Evolutionary conservation across 2,113 vertebrate species (phyloP).

Genomic region (Amblyornis subalaris): DNA sequence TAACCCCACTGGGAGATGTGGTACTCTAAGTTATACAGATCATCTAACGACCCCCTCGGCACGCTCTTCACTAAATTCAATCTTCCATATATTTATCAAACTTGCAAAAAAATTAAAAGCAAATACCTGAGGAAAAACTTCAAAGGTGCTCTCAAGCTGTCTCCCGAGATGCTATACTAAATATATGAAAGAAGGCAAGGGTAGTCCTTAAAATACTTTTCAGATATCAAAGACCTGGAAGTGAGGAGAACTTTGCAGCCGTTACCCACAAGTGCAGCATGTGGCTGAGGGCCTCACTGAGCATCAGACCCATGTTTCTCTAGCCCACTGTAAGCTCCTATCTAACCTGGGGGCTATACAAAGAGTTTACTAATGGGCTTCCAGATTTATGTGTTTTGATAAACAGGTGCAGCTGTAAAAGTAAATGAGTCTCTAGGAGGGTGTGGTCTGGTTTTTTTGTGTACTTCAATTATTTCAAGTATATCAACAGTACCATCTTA

Average conservation of each 20-base stretch:
- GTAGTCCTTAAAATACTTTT: not conserved
- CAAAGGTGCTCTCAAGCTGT: not conserved
- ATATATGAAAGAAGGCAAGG: not conserved
- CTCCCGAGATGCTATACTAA: not conserved
- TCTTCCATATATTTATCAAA: not conserved
- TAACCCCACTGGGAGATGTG: not conserved
- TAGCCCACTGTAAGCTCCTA: not conserved
- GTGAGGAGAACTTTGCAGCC: not conserved
- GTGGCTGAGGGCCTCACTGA: not conserved
- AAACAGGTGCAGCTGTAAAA: slow-evolving; percentile 42
- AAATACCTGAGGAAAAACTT: not conserved
- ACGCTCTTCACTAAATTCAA: not conserved
- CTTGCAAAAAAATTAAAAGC: not conserved
- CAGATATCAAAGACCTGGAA: not conserved
- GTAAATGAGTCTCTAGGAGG: not conserved
- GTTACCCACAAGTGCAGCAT: not conserved
- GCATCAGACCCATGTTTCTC: not conserved
- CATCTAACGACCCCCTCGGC: not conserved
- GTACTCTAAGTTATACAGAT: not conserved
- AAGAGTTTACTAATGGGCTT: not conserved
- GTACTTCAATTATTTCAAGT: slow-evolving; percentile 56
- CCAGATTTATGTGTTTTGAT: slow-evolving; percentile 8
- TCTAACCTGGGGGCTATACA: not conserved
- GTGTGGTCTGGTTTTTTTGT: not conserved
- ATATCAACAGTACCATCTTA: slow-evolving; percentile 43